Evolutionary conservation across 2,113 vertebrate species (phyloP).

Genomic region (Syngnathus typhle): DNA sequence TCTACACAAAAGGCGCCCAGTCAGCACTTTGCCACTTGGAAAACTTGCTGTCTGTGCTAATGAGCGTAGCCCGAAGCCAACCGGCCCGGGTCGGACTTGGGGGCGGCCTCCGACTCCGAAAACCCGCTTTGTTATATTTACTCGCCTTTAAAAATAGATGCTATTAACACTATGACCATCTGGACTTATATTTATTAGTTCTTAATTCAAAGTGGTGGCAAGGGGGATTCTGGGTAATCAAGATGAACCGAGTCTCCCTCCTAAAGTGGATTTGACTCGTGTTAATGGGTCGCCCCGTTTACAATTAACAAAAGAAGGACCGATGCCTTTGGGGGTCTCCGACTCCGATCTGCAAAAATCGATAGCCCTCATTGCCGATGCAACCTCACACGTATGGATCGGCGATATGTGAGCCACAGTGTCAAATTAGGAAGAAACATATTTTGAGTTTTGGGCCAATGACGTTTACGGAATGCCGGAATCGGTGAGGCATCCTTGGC

Average conservation of each 20-base stretch:
- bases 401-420: conserved; percentile 24
- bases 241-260: conserved; percentile 28
- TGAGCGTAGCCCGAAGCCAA: conserved; percentile 24
- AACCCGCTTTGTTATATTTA: neutral
- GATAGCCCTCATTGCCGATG: conserved; percentile 35
- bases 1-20: conserved; percentile 44
- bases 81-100: conserved; percentile 19
- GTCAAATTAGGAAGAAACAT: neutral
- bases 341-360: conserved; percentile 42
- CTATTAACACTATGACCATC: neutral
- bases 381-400: conserved; percentile 25
- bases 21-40: conserved; percentile 54
- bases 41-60: conserved; percentile 52
- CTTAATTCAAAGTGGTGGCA: too few species aligned
- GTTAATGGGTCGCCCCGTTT: conserved; percentile 29
- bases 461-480: neutral
- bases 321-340: conserved; percentile 10
- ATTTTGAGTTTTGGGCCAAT: neutral
- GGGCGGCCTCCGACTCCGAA: conserved; percentile 12
- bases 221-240: conserved; percentile 4
- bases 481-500: neutral
- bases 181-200: neutral
- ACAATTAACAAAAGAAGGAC: conserved; percentile 20
- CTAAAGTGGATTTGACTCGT: conserved; percentile 12
- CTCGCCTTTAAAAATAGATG: neutral